A percentile compares a stretch with the other conserved stretches of the same genome.
phyloP scores from a whole-genome alignment of 2,797 vertebrate genomes.

The Myotis daubentonii region DNA sequence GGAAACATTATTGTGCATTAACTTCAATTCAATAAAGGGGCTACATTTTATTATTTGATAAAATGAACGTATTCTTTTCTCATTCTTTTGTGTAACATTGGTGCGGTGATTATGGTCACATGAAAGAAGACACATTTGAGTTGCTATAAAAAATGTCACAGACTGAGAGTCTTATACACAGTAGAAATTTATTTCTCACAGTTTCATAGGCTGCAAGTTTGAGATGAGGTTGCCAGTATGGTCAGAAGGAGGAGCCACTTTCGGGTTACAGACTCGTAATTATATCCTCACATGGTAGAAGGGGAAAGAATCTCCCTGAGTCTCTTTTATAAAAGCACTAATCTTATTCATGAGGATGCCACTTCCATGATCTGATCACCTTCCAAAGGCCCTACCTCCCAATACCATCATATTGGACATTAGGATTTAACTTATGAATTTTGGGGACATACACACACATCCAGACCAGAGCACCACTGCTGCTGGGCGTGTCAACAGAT shows the following conservation, averaged over 20 bases:
- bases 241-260: neutral
- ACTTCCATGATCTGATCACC: neutral
- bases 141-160: neutral
- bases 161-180: neutral
- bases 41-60: neutral
- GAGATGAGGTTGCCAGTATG: neutral
- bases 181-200: neutral
- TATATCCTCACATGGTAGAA: neutral
- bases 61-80: neutral
- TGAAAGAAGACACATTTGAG: neutral
- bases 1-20: neutral
- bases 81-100: neutral
- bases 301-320: neutral
- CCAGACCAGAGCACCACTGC: neutral
- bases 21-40: neutral
- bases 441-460: neutral
- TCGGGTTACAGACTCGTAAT: neutral
- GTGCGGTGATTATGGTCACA: neutral
- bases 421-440: neutral
- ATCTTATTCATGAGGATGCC: neutral
- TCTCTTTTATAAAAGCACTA: neutral
- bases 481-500: neutral
- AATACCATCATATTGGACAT: neutral
- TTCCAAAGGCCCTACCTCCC: neutral
- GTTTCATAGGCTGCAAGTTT: neutral